Evolutionary conservation across 1,140 invertebrate species (phyloP).

Genomic region (Drosophila subobscura): DNA sequence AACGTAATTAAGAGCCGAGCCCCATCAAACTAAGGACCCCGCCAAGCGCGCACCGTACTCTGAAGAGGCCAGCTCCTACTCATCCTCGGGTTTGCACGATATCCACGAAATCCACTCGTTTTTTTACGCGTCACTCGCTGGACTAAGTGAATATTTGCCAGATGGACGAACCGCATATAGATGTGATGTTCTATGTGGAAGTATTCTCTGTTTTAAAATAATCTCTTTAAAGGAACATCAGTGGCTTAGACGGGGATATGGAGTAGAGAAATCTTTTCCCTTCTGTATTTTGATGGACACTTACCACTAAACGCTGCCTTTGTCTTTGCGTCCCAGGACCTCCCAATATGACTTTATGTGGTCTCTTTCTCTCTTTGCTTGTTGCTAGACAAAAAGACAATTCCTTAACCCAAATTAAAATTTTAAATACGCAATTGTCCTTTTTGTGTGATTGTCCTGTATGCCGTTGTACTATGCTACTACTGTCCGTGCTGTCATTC

Average conservation of each 20-base stretch:
- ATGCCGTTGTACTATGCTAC: conserved; percentile 24
- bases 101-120: conserved; percentile 10
- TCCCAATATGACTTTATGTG: conserved; percentile 74
- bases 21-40: conserved; percentile 4
- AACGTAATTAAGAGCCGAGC: conserved; percentile 62
- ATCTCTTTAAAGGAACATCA: conserved; percentile 23
- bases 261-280: conserved; percentile 4
- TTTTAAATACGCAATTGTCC: conserved; percentile 80
- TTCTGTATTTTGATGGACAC: conserved; percentile 52
- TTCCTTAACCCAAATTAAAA: conserved; percentile 75
- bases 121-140: conserved; percentile 66
- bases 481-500: conserved; percentile 23
- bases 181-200: background rate
- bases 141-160: conserved; percentile 73
- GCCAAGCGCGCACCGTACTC: conserved; percentile 30
- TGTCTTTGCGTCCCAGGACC: conserved; percentile 57
- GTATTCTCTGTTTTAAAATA: too few relatives aligned
- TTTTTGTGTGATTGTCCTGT: conserved; percentile 58
- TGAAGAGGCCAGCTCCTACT: conserved; percentile 31
- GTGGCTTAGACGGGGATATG: conserved; percentile 36
- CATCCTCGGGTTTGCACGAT: conserved; percentile 9
- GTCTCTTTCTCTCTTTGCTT: conserved; percentile 64
- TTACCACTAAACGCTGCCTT: conserved; percentile 69
- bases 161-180: conserved; percentile 32
- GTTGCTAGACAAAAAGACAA: conserved; percentile 52